Evolutionary conservation across 2,888 invertebrate species (phyloP), one percentile per base, ranked within the genome.

Genomic region (Leptogaster cylindrica): DNA sequence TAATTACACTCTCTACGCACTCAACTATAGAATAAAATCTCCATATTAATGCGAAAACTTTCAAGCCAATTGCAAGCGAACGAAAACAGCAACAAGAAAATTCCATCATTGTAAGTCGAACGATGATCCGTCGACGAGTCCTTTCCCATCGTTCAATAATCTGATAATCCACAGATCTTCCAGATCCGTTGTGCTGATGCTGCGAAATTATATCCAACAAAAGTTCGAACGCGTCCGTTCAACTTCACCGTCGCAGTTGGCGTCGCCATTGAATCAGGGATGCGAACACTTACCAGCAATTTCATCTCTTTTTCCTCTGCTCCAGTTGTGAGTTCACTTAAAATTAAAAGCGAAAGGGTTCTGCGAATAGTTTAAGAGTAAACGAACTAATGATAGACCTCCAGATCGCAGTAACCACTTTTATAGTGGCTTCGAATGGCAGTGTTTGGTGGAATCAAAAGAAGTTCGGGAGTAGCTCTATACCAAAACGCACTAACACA

Each of bases 381-480:
- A 80, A 80, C 80, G 76, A 76, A 75, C 80, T 77, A 81, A 79
- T 81, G 80, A 80, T 81, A 77, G 73, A 74, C 76, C 75, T 75
- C 76, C 74, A 73, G 75, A 74, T 74, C 73, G 72, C 72, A 73
- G 74, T 72, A 74, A 75, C 74, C 75, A 77, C 77, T 80, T 80
- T 79, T 80, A 80, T 80, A 79, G 76, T 75, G 74, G 72, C 73
- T 72, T 67, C 73, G 72, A 73, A 3, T 63, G 48, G 36, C 33
- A 31, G 16, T 46, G n/a, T 25, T 14, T n/a, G 16, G 7, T 27
- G 44, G 44, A 41, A 58, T 27, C 16, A 61, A 61, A 61, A 44
- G 27, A 61, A 61, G 44, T 44, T 44, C 27, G 55, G 55, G 55
- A 16, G 36, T 39, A 16, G 18, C 41, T n/a, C n/a, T n/a, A n/a